Percentiles rank a stretch among this genome's conserved stretches.
phyloP scores from a whole-genome alignment of 2,113 vertebrate genomes.

The Cercopithecus mona region DNA sequence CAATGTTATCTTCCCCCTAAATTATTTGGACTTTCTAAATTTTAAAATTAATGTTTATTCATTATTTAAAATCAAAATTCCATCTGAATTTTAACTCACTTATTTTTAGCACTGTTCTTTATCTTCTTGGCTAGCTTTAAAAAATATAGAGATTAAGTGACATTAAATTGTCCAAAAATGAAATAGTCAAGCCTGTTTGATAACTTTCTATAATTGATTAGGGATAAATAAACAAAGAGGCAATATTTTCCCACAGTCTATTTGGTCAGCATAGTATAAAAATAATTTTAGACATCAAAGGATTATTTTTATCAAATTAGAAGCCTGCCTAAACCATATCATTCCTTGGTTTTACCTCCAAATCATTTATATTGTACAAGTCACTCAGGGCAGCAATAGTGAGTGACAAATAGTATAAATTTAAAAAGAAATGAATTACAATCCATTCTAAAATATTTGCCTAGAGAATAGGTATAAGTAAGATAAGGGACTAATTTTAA shows the following conservation, averaged over 20 bases:
- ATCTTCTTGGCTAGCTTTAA: neutral
- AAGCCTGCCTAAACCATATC: neutral
- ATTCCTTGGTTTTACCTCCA: neutral
- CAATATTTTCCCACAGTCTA: neutral
- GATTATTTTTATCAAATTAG: neutral
- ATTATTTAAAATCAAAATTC: neutral
- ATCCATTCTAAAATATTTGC: neutral
- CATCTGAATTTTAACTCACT: neutral
- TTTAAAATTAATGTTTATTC: neutral
- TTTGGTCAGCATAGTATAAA: neutral
- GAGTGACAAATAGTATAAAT: neutral
- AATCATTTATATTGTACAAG: neutral
- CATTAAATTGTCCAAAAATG: neutral
- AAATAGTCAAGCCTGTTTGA: neutral
- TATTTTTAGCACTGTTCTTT: neutral
- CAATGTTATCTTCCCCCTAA: neutral
- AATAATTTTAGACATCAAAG: neutral
- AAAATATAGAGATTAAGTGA: neutral
- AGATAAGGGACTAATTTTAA: neutral
- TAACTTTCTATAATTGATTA: neutral
- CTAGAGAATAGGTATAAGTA: neutral
- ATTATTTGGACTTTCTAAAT: neutral
- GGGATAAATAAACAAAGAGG: neutral
- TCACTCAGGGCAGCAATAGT: neutral
- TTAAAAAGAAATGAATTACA: neutral